Evolutionary conservation across 1,140 invertebrate genomes (phyloP).

Genomic region (Apis laboriosa): DNA sequence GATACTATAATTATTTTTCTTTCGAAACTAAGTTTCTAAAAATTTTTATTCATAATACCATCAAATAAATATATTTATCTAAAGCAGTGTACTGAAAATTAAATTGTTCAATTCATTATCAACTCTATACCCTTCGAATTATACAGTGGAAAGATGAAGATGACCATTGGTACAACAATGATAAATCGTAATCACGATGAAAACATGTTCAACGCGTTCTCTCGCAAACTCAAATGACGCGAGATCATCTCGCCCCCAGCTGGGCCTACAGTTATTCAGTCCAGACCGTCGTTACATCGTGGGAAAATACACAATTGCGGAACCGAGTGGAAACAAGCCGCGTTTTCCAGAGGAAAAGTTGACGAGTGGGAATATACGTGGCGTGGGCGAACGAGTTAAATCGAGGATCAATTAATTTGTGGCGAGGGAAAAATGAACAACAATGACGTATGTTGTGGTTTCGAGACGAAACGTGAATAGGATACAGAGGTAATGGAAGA

Average conservation of each 20-base stretch:
- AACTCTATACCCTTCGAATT: background rate
- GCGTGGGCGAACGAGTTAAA: constrained; percentile 16
- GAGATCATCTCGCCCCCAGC: background rate
- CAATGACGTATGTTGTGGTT: background rate
- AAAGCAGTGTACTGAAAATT: background rate
- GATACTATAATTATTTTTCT: too few relatives aligned
- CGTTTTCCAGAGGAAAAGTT: too few relatives aligned
- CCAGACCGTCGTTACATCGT: background rate
- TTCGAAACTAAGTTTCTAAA: too few relatives aligned
- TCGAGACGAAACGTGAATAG: background rate
- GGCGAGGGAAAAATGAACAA: background rate
- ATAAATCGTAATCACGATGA: background rate
- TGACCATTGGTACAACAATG: background rate
- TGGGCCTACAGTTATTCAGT: constrained; percentile 15
- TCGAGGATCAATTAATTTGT: constrained; percentile 29
- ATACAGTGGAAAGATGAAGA: background rate
- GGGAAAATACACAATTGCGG: background rate
- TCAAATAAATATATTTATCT: too few relatives aligned
- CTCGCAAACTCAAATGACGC: background rate
- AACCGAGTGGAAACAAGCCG: background rate
- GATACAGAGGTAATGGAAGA: too few relatives aligned
- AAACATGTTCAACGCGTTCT: background rate
- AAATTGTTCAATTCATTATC: background rate
- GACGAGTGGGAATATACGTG: background rate
- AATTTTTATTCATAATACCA: too few relatives aligned